phyloP scores from a whole-genome alignment of 1,140 invertebrate genomes.

The Brachionus manjavacas region DNA sequence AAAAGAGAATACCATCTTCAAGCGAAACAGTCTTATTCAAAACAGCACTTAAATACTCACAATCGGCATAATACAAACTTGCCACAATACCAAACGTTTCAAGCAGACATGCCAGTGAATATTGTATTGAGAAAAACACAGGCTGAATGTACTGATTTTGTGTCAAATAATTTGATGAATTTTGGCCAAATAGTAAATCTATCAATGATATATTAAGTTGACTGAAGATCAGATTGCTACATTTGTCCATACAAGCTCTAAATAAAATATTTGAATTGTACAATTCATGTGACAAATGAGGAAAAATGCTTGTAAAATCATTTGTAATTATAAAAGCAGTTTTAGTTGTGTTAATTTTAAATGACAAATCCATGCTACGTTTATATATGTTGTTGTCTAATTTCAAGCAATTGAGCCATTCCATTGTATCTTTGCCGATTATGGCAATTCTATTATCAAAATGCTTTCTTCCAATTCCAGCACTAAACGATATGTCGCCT shows the following conservation, averaged over 20 bases:
- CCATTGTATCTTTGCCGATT: neutral
- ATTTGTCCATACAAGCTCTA: neutral
- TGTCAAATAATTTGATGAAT: neutral
- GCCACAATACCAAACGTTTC: neutral
- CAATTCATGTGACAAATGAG: neutral
- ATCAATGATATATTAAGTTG: neutral
- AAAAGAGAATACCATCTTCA: neutral
- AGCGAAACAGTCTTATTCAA: neutral
- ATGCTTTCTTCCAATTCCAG: neutral
- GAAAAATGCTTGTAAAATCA: neutral
- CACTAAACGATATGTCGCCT: neutral
- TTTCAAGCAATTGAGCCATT: neutral
- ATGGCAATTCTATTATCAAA: neutral
- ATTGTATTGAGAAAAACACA: neutral
- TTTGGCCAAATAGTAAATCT: neutral
- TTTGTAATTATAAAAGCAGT: neutral
- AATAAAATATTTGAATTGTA: constrained; percentile 3
- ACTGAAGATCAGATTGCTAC: neutral
- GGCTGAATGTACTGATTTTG: neutral
- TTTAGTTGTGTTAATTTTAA: neutral
- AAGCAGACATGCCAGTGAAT: neutral
- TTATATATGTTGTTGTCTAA: neutral
- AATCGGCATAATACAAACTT: neutral
- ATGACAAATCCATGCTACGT: neutral
- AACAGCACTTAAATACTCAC: neutral